Evolutionary conservation across 2,888 invertebrate species (phyloP), one percentile per base, ranked within the genome.

Genomic region (Gastrophysa polygoni): DNA sequence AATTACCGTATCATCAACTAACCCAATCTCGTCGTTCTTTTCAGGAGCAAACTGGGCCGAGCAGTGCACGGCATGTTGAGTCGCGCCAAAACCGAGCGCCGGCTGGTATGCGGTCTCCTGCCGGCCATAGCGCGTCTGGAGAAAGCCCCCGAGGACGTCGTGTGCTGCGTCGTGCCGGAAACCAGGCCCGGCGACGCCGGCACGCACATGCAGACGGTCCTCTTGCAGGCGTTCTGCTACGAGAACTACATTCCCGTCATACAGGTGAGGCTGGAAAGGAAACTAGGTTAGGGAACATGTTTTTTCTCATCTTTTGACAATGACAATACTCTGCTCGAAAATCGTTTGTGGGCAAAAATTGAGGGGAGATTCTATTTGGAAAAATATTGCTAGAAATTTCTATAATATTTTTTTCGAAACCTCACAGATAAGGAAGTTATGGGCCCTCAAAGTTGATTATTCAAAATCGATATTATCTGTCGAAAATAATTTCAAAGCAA

Each of bases 211-310:
- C 91, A 91, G 73, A 89, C 90, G 75, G 91, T 91, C 4, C 82
- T 91, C 0, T 82, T 91, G 29, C 90, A 91, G 75, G 91, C 92
- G 0, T 91, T 90, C 78, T 92, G 92, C 79, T 89, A 87, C 38
- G 91, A 92, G 79, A 91, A 91, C 66, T 90, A 89, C 69, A 91
- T 92, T 74, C 88, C 89, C 73, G 88, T 90, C 56, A 87, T 91
- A 68, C 89, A 90, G 83, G 90, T 89, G 78, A n/a, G 57, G 72
- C 44, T 59, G 34, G 34, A 11, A 16, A 16, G 34, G 5, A 1
- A 8, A 7, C 5, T 28, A 10, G 17, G 34, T 32, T 5, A 11
- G 11, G 29, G 14, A 17, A 21, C 47, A 48, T 43, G n/a, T 43
- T 58, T 43, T 44, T 16, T 14, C n/a, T n/a, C n/a, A n/a, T n/a